Evolutionary conservation across 1,140 invertebrate species (phyloP), one percentile per base, ranked within the genome.

Genomic region (Drosophila equinoxialis): DNA sequence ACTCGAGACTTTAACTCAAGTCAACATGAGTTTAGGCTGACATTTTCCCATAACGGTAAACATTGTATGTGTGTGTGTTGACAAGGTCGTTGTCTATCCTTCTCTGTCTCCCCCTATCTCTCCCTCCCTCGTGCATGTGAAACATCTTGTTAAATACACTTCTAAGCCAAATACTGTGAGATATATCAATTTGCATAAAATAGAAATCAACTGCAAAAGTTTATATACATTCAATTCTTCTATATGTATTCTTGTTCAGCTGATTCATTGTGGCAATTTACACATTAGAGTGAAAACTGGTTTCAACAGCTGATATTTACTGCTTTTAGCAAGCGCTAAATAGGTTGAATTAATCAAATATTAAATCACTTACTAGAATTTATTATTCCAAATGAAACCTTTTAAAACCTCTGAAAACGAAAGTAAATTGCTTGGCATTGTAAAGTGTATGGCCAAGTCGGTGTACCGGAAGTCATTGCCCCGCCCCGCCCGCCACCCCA

Each of bases 11-110:
- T 51, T 20, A 23, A 23, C 45, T 51, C 17, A 20, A 51, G 17
- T 23, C 17, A 8, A 20, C 5, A 8, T 39, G 33, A 33, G 14
- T 37, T 59, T 55, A 55, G 51, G 51, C 57, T 39, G 33, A 59
- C 57, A 59, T 59, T 59, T 59, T 39, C 14, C 14, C 33, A 59
- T 59, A 59, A 26, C 57, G 57, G 57, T 59, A 59, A 35, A 59
- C 39, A 30, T 30, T 30, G 6, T 30, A 30, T 30, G 3, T 30
- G 3, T 30, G 30, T 30, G 6, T 30, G 8, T 20, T 20, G 33
- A 6, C 57, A 59, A 59, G 57, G 57, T 59, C 57, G 7, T 3
- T 17, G 14, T 14, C 57, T 33, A 26, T 14, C 26, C 7, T 10
- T 3, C 26, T 58, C n/a, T 10, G 2, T 20, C 4, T 17, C 45